Conservation (phyloP, 2,797 vertebrate genomes). For the Manis pentadactyla region DNA sequence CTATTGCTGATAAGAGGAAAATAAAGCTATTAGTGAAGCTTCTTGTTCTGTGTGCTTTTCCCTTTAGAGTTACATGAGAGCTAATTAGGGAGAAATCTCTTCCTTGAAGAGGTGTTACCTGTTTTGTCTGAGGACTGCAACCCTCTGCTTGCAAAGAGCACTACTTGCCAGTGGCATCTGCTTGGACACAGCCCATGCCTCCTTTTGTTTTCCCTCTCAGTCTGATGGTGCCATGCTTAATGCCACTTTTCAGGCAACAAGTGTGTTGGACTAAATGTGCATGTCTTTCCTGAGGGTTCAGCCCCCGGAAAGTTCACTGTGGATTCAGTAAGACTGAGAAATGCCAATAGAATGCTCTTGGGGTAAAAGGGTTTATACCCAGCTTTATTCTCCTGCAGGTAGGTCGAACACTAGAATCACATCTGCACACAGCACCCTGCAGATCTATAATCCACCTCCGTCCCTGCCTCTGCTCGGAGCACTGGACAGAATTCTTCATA, state of each 20-base stretch:
- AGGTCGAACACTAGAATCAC: no score
- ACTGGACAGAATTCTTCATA: no score
- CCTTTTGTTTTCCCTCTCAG: not conserved
- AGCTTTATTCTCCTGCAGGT: no score
- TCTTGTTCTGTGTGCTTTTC: not conserved
- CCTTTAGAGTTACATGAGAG: not conserved
- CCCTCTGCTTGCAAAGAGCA: not conserved
- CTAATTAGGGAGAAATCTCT: slow-evolving; percentile 53
- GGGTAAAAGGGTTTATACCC: no score
- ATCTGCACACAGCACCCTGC: no score
- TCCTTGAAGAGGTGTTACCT: not conserved
- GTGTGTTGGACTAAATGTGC: not conserved
- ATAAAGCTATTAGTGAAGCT: slow-evolving; percentile 30
- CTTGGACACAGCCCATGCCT: not conserved
- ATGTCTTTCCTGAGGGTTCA: no score
- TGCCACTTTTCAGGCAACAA: not conserved
- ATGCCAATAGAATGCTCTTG: no score
- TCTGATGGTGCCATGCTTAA: not conserved
- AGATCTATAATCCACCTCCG: no score
- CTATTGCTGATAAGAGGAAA: slow-evolving; percentile 11
- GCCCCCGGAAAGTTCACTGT: no score
- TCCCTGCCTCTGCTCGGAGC: no score
- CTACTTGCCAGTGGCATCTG: not conserved
- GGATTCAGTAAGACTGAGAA: no score
- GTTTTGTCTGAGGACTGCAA: not conserved